Conservation (phyloP, 2,113 vertebrate genomes). For the Grammomys dolichurus region DNA sequence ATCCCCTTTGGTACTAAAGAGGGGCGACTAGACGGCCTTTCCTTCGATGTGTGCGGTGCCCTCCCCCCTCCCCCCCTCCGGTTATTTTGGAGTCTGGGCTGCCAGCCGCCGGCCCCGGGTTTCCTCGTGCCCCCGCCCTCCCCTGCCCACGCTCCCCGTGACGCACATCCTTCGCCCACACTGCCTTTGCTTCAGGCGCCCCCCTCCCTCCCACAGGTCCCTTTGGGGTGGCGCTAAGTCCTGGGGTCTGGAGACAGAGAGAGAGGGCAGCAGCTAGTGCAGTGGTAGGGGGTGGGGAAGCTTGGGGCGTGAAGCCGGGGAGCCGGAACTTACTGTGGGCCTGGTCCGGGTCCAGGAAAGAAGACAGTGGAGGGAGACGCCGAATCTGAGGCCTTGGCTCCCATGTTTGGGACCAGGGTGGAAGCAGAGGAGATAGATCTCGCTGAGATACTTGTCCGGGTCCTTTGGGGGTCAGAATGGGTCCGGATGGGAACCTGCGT, state of each 20-base stretch:
- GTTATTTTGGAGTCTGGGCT: slow-evolving; percentile 79
- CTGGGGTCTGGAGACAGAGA: slow-evolving; percentile 19
- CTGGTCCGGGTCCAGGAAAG: neutral
- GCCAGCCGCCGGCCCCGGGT: slow-evolving; percentile 79
- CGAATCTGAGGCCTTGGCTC: neutral
- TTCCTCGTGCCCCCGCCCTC: slow-evolving; percentile 75
- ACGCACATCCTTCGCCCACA: slow-evolving; percentile 68
- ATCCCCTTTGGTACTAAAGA: neutral
- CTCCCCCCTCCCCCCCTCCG: neutral
- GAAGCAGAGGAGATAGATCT: neutral
- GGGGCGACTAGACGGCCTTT: neutral
- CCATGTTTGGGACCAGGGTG: neutral
- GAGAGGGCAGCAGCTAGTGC: neutral
- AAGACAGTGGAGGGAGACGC: neutral
- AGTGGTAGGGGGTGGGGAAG: neutral
- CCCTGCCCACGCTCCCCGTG: slow-evolving; percentile 67
- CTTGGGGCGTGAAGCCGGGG: neutral
- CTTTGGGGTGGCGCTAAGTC: slow-evolving; percentile 37
- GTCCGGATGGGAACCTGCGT: neutral
- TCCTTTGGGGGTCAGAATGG: neutral
- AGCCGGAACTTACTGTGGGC: neutral
- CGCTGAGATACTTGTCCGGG: neutral
- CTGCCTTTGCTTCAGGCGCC: slow-evolving; percentile 68
- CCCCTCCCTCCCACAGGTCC: slow-evolving; percentile 73
- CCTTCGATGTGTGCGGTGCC: neutral